phyloP scores from a whole-genome alignment of 2,113 vertebrate species.

The Canis aureus region DNA sequence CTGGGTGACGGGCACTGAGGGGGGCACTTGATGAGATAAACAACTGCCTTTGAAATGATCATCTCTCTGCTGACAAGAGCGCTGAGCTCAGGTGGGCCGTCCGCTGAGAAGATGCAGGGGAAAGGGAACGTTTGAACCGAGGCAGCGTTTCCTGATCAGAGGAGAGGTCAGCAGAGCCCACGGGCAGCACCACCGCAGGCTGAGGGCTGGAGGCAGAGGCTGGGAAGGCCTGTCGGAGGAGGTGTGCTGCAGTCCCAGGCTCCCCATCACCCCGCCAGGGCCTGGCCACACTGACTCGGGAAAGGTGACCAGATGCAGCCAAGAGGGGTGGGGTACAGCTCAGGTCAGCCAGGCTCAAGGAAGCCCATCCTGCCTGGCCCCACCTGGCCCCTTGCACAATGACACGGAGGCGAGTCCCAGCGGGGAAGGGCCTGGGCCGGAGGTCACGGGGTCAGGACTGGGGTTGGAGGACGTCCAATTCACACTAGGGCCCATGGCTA shows the following conservation, averaged over 20 bases:
- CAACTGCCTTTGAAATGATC: too few relatives aligned
- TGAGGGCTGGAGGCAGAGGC: too few relatives aligned
- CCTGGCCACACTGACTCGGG: not conserved
- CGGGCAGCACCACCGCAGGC: fast-evolving
- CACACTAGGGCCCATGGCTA: fast-evolving
- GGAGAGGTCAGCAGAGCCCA: not conserved
- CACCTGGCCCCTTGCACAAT: fast-evolving
- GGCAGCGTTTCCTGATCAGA: fast-evolving
- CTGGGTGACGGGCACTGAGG: too few relatives aligned
- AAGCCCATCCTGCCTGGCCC: not conserved
- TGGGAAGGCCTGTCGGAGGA: not conserved
- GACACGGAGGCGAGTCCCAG: not conserved
- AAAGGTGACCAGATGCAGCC: fast-evolving
- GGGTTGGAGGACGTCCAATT: too few relatives aligned
- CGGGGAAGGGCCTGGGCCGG: too few relatives aligned
- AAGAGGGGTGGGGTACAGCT: too few relatives aligned
- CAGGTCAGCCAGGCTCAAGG: too few relatives aligned
- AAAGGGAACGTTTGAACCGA: fast-evolving
- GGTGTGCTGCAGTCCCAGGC: fast-evolving
- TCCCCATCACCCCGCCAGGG: not conserved
- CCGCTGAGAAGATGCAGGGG: fast-evolving
- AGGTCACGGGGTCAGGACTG: fast-evolving
- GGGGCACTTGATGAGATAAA: too few relatives aligned
- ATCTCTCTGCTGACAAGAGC: too few relatives aligned
- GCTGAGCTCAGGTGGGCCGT: not conserved